Percentiles rank a stretch among this genome's conserved stretches.
Conservation (phyloP, 1,140 invertebrate species). For the Acromyrmex echinatior region DNA sequence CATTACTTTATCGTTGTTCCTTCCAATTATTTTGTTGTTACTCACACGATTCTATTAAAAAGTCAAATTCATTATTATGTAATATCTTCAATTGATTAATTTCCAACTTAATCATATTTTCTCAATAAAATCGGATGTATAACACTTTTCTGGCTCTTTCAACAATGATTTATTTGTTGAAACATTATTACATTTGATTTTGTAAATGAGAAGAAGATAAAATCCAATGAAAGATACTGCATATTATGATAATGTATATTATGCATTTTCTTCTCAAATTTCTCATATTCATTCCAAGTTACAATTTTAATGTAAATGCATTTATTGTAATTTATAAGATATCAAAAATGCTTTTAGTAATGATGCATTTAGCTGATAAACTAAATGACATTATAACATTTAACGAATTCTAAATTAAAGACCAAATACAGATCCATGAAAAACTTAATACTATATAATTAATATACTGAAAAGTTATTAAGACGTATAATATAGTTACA, state of each 20-base stretch:
- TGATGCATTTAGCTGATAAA: not conserved
- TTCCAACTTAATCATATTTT: not conserved
- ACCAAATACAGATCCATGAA: not conserved
- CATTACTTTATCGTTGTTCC: not conserved
- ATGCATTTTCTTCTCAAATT: not conserved
- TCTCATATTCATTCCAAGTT: constrained; percentile 4
- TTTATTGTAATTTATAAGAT: not conserved
- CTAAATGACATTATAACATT: not conserved
- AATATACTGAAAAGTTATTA: not conserved
- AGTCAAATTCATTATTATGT: not conserved
- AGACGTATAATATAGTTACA: constrained; percentile 15
- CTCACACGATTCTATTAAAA: constrained; percentile 53
- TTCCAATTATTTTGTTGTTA: constrained; percentile 21
- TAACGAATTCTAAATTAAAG: not conserved
- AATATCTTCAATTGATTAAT: not conserved
- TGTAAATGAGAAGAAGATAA: not conserved
- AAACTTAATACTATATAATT: not conserved
- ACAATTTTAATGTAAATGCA: not conserved
- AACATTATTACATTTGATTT: not conserved
- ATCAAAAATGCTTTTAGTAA: not conserved
- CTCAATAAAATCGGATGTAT: not conserved
- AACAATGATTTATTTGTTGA: not conserved
- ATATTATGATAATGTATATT: too few relatives aligned
- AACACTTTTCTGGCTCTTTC: not conserved
- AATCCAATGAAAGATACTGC: not conserved